These are phyloP conservation scores for Spea bombifrons DNA, from an alignment of 2,113 vertebrate genomes.

Conservation along the genomic window DNA sequence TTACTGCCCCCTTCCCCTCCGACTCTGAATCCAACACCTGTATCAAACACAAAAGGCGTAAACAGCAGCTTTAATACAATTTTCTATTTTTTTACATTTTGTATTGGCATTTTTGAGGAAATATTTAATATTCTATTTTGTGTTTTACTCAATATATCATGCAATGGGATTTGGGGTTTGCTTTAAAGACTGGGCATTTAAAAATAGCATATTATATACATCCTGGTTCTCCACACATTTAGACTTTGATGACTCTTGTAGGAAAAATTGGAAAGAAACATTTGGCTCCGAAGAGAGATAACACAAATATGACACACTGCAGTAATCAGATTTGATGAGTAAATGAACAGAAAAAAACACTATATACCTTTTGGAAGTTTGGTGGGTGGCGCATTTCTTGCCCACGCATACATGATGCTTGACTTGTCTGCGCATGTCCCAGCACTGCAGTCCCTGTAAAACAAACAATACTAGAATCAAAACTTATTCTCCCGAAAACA, in stretches of 20 bases:
- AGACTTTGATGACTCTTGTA: background rate
- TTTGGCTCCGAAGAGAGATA: background rate
- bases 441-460: conserved; percentile 87
- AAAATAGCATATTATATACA: background rate
- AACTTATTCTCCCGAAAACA: too few relatives aligned
- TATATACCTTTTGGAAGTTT: conserved; percentile 83
- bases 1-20: conserved; percentile 79
- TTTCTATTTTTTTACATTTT: too few relatives aligned
- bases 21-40: conserved; percentile 95
- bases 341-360: background rate
- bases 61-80: too few relatives aligned
- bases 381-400: conserved; percentile 88
- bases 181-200: too few relatives aligned
- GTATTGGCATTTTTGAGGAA: too few relatives aligned
- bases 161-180: too few relatives aligned
- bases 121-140: too few relatives aligned
- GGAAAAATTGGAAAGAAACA: background rate
- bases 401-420: conserved; percentile 95
- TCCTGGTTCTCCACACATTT: background rate
- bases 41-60: conserved; percentile 23
- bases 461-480: conserved; percentile 1
- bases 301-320: background rate
- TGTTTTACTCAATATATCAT: too few relatives aligned
- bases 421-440: conserved; percentile 84
- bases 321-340: background rate